These are phyloP conservation scores for Catalaphyllia jardinei DNA, from an alignment of 64 coral and sea anemone species.

Conservation along the genomic window DNA sequence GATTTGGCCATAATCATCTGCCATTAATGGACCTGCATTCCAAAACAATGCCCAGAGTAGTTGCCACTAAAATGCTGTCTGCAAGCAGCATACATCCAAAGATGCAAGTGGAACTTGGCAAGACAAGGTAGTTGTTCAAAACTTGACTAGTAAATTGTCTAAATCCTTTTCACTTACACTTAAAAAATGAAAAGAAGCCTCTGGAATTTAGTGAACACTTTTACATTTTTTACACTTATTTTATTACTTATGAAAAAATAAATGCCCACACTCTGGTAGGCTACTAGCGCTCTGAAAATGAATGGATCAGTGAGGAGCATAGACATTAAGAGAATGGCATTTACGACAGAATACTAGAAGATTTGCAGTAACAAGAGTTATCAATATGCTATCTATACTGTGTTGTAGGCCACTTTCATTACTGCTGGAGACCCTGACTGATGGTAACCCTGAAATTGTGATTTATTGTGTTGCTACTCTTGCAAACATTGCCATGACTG, in stretches of 20 bases:
- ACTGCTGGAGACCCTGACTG: constrained; percentile 77
- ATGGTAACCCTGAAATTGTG: constrained; percentile 85
- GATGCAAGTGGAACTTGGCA: constrained; percentile 96
- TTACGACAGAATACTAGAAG: no score
- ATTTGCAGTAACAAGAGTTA: neutral
- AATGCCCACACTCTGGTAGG: no score
- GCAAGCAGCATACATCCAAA: constrained; percentile 93
- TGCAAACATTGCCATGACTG: constrained; percentile 85
- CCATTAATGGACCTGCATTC: constrained; percentile 66
- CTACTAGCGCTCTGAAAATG: no score
- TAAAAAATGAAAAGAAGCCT: no score
- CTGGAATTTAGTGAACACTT: no score
- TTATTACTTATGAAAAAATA: no score
- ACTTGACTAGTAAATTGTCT: no score
- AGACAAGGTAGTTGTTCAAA: constrained; percentile 36
- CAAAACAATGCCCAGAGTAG: constrained; percentile 76
- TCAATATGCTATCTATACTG: neutral
- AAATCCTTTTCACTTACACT: no score
- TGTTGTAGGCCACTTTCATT: constrained; percentile 59
- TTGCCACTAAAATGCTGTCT: constrained; percentile 88
- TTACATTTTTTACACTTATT: no score
- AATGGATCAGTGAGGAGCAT: no score
- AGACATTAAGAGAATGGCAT: no score
- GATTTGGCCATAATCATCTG: constrained; percentile 60
- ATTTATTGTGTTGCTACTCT: constrained; percentile 71